Conservation (phyloP, 2,888 invertebrate species). For the Acanthopleura granulata region DNA sequence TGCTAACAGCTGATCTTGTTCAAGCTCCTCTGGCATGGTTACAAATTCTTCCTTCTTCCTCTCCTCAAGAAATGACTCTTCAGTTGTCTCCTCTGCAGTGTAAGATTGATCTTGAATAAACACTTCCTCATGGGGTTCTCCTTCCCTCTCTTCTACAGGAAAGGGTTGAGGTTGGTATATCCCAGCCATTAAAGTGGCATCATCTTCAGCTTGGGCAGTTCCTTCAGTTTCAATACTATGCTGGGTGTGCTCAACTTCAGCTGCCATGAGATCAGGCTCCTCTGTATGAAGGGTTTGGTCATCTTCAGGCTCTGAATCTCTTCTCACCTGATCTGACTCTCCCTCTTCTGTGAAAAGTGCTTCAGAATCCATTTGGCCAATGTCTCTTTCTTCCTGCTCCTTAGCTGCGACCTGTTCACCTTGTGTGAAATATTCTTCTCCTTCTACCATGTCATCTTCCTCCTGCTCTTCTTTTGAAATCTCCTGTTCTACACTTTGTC, state of each 20-base stretch:
- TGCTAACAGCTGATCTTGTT: constrained; percentile 4
- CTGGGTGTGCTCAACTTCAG: not conserved
- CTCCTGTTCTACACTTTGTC: not conserved
- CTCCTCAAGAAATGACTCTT: constrained; percentile 23
- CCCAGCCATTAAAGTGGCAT: not conserved
- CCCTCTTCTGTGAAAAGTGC: too few species aligned
- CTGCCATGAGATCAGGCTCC: constrained; percentile 4
- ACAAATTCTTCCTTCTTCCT: constrained; percentile 20
- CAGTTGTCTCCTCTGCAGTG: constrained; percentile 6
- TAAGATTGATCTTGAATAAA: not conserved
- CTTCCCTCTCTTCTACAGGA: constrained; percentile 1
- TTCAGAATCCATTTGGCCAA: too few species aligned
- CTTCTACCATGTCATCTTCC: too few species aligned
- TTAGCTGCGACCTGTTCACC: too few species aligned
- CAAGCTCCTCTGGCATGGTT: constrained; percentile 19
- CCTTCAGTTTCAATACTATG: constrained; percentile 14
- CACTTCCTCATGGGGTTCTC: constrained; percentile 13
- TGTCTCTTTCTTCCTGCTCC: too few species aligned
- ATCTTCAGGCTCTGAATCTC: constrained; percentile 27
- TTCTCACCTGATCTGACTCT: constrained; percentile 24
- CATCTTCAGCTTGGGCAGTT: constrained; percentile 8
- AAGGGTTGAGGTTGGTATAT: not conserved
- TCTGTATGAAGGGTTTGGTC: constrained; percentile 33
- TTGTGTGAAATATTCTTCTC: too few species aligned
- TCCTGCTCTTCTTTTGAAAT: too few species aligned